A percentile compares a stretch with the other conserved stretches of the same genome.
Evolutionary conservation across 2,888 invertebrate species (phyloP).

Genomic region (Diarsia mendica): DNA sequence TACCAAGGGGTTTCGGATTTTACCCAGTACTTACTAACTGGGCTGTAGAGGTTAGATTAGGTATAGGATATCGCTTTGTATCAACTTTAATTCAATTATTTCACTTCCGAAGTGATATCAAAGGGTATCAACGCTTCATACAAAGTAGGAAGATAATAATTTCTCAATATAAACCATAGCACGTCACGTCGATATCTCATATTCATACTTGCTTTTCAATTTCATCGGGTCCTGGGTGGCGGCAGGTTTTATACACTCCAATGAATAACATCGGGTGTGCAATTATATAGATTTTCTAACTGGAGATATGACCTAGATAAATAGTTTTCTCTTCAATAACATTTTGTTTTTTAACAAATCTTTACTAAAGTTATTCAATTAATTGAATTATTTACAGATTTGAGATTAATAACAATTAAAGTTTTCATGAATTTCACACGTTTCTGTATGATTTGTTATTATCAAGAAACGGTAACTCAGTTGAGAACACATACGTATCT

Average conservation of each 20-base stretch:
- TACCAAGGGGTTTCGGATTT: too few species aligned
- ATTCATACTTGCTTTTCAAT: constrained; percentile 49
- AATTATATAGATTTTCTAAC: too few species aligned
- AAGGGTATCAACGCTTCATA: background rate
- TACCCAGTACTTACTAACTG: too few species aligned
- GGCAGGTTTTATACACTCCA: background rate
- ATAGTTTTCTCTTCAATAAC: background rate
- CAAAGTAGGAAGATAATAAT: constrained; percentile 5
- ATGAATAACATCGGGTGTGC: constrained; percentile 4
- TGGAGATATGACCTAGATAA: background rate
- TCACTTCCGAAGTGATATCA: constrained; percentile 19
- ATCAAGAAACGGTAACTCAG: too few species aligned
- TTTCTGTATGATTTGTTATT: too few species aligned
- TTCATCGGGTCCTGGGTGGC: background rate
- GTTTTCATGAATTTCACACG: background rate
- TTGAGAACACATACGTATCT: too few species aligned
- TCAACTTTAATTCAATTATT: background rate
- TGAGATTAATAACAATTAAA: too few species aligned
- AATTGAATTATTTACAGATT: background rate
- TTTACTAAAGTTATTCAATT: background rate
- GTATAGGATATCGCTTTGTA: background rate
- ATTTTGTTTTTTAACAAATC: background rate
- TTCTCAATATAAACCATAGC: constrained; percentile 17
- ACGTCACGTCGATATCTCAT: constrained; percentile 38
- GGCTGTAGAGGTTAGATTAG: too few species aligned